Percentiles rank a stretch among this genome's conserved stretches.
Evolutionary conservation across 2,888 invertebrate species (phyloP).

Genomic region (Lepidocyrtoides sp.): DNA sequence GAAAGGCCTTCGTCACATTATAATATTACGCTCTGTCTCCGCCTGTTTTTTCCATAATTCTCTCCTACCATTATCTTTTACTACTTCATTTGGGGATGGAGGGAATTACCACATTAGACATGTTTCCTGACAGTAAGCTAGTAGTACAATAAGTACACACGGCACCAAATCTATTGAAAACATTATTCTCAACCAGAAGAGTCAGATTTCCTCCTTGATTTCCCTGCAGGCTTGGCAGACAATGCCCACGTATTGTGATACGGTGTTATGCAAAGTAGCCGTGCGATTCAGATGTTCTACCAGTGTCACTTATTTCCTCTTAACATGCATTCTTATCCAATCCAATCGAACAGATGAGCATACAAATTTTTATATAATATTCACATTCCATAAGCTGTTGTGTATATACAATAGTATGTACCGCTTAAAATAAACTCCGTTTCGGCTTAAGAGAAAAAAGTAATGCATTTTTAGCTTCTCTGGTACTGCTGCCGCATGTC

Average conservation of each 20-base stretch:
- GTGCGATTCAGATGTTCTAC: not conserved
- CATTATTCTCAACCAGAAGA: slow-evolving; percentile 35
- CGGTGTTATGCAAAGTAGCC: slow-evolving; percentile 67
- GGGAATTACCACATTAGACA: slow-evolving; percentile 60
- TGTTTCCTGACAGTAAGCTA: not conserved
- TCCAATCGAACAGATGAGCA: slow-evolving; percentile 41
- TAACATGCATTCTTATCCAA: slow-evolving; percentile 9
- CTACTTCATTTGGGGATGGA: slow-evolving; percentile 65
- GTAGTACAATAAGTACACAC: slow-evolving; percentile 18
- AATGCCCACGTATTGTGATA: slow-evolving; percentile 52
- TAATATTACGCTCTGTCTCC: not conserved
- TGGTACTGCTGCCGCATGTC: not conserved
- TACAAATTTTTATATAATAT: not conserved
- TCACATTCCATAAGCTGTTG: not conserved
- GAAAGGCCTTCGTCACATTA: slow-evolving; percentile 7
- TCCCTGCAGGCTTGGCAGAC: slow-evolving; percentile 69
- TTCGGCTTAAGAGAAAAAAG: not conserved
- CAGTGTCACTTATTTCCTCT: slow-evolving; percentile 68
- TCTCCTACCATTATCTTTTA: not conserved
- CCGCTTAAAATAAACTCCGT: no score
- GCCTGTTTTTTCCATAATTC: slow-evolving; percentile 5
- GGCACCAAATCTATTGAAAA: slow-evolving; percentile 45
- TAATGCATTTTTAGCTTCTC: not conserved
- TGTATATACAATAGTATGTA: not conserved
- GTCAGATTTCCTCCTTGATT: slow-evolving; percentile 76